A percentile compares a stretch with the other conserved stretches of the same genome.
Evolutionary conservation across 2,113 vertebrate species (phyloP).

Genomic region (Trematocara zebra): DNA sequence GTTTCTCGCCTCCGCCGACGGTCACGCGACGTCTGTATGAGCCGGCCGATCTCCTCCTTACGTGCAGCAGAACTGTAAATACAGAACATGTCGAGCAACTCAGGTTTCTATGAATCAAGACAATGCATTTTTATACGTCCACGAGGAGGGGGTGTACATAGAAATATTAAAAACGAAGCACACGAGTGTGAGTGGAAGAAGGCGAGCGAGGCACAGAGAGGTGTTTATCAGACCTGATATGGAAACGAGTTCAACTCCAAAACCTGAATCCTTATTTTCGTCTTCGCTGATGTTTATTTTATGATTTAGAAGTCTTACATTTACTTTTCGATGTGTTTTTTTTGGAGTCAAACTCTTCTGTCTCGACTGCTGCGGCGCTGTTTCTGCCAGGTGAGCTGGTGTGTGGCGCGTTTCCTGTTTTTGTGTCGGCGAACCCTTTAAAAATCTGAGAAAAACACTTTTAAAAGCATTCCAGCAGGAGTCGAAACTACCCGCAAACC

Average conservation of each 20-base stretch:
- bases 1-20: neutral
- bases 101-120: slow-evolving; percentile 59
- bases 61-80: slow-evolving; percentile 34
- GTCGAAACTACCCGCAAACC: neutral
- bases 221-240: neutral
- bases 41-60: neutral
- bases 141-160: neutral
- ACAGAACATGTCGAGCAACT: slow-evolving; percentile 36
- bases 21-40: neutral
- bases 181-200: neutral
- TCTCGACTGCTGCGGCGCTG: neutral
- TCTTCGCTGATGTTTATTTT: neutral
- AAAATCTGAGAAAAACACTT: neutral
- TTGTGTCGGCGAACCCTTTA: neutral
- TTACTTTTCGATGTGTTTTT: neutral
- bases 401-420: neutral
- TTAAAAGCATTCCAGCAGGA: neutral
- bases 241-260: neutral
- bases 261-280: neutral
- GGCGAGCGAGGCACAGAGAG: neutral
- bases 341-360: neutral
- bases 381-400: neutral
- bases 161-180: neutral
- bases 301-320: neutral
- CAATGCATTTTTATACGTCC: slow-evolving; percentile 31